Conservation (phyloP, 2,797 vertebrate species). For the Gallinago nigripennis region DNA sequence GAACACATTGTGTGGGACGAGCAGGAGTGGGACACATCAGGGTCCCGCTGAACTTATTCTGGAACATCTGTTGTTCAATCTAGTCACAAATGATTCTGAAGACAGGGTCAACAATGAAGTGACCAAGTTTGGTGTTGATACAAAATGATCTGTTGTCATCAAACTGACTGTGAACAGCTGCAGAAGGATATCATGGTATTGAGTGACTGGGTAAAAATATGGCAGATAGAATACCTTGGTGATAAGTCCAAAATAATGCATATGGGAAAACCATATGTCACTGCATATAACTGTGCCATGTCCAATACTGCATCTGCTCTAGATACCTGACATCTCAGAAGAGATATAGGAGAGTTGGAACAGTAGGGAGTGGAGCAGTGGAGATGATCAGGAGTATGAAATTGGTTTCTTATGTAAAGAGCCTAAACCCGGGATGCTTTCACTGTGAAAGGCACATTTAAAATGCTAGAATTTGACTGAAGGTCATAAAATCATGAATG, state of each 20-base stretch:
- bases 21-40: neutral
- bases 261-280: constrained; percentile 31
- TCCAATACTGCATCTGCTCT: neutral
- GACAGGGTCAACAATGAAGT: neutral
- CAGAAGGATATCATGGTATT: neutral
- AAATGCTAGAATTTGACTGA: neutral
- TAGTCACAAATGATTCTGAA: neutral
- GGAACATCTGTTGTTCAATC: neutral
- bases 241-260: neutral
- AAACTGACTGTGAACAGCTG: constrained; percentile 57
- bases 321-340: neutral
- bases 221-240: constrained; percentile 41
- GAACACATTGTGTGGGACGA: neutral
- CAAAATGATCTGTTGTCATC: constrained; percentile 42
- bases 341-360: neutral
- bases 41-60: neutral
- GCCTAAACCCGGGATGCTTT: neutral
- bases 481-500: neutral
- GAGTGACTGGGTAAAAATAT: neutral
- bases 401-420: neutral
- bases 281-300: neutral
- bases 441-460: neutral
- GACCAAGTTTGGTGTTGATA: neutral
- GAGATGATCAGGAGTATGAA: neutral
- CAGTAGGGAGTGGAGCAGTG: neutral